phyloP scores from a whole-genome alignment of 2,888 invertebrate species.

The Tuta absoluta region DNA sequence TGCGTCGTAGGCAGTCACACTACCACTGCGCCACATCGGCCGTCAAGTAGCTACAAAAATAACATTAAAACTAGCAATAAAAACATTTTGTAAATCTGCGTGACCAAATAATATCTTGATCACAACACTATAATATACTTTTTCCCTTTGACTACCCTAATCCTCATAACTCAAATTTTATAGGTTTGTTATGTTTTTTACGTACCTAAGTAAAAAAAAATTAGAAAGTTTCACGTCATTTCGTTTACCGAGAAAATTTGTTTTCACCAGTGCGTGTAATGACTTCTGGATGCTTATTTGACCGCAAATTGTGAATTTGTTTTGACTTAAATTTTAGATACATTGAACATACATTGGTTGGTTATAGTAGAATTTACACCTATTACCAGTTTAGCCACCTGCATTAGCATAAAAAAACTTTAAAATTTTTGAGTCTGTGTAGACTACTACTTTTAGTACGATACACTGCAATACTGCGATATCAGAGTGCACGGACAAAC shows the following conservation, averaged over 20 bases:
- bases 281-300: background rate
- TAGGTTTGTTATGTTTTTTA: background rate
- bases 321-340: background rate
- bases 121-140: background rate
- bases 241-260: constrained; percentile 3
- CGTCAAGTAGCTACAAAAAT: background rate
- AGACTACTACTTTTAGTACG: no score
- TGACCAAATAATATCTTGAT: constrained; percentile 14
- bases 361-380: background rate
- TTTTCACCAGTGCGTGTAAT: constrained; percentile 12
- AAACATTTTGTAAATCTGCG: constrained; percentile 9
- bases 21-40: no score
- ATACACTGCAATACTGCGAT: no score
- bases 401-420: no score
- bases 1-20: no score
- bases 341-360: background rate
- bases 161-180: constrained; percentile 7
- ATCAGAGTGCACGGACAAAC: no score
- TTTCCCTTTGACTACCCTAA: background rate
- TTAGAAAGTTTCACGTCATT: background rate
- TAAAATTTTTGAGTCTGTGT: no score
- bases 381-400: no score
- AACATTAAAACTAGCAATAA: background rate
- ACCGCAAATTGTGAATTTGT: background rate
- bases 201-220: background rate